A percentile compares a stretch with the other conserved stretches of the same genome.
Conservation (phyloP, 2,797 vertebrate genomes). For the Discoglossus pictus region DNA sequence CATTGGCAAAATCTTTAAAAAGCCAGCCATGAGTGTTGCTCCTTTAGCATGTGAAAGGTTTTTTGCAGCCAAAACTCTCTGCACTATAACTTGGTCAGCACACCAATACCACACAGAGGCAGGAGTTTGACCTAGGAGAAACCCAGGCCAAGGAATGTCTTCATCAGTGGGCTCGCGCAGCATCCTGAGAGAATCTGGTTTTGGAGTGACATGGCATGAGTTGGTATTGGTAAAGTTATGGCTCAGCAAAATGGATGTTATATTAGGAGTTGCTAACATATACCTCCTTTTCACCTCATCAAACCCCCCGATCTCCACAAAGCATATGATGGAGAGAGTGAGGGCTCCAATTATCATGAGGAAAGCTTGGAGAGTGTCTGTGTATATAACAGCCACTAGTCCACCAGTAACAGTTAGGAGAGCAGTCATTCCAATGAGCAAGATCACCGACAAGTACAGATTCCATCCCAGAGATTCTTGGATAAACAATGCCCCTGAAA, state of each 20-base stretch:
- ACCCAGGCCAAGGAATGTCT: slow-evolving; percentile 96
- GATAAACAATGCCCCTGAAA: slow-evolving; percentile 96
- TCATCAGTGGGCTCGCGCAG: slow-evolving; percentile 89
- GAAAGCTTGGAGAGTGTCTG: slow-evolving; percentile 93
- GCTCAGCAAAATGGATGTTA: slow-evolving; percentile 81
- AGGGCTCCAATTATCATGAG: slow-evolving; percentile 95
- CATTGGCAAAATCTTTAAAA: slow-evolving; percentile 95
- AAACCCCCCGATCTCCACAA: slow-evolving; percentile 89
- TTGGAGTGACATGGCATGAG: slow-evolving; percentile 86
- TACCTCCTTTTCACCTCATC: slow-evolving; percentile 92
- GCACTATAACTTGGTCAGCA: slow-evolving; percentile 97
- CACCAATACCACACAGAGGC: slow-evolving; percentile 99
- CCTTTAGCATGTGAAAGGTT: slow-evolving; percentile 94
- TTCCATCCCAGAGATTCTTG: slow-evolving; percentile 98
- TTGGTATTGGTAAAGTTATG: slow-evolving; percentile 86
- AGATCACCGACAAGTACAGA: slow-evolving; percentile 90
- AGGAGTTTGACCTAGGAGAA: slow-evolving; percentile 93
- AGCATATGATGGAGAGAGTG: slow-evolving; percentile 87
- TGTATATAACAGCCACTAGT: slow-evolving; percentile 95
- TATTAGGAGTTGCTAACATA: slow-evolving; percentile 90
- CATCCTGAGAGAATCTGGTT: slow-evolving; percentile 85
- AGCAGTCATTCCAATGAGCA: slow-evolving; percentile 94
- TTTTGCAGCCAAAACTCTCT: slow-evolving; percentile 94
- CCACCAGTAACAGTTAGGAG: slow-evolving; percentile 93
- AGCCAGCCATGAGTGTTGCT: slow-evolving; percentile 94